Conservation (phyloP, 2,113 vertebrate species). For the Onychostruthus taczanowskii region DNA sequence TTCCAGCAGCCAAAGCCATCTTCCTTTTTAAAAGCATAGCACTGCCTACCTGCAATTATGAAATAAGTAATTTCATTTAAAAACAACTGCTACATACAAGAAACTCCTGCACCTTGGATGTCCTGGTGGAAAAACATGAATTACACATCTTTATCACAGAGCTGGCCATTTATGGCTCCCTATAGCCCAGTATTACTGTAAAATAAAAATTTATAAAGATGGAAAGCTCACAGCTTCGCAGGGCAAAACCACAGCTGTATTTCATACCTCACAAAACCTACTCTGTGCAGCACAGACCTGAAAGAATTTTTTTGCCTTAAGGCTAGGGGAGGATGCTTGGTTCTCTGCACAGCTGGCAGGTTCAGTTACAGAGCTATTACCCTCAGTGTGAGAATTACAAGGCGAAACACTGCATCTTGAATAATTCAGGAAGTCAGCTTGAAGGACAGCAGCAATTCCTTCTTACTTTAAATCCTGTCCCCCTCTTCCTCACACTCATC, state of each 20-base stretch:
- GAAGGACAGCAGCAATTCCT: neutral
- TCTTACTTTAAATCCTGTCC: conserved; percentile 6
- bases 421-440: neutral
- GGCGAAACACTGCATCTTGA: neutral
- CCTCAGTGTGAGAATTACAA: neutral
- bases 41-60: neutral
- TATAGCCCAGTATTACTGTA: neutral
- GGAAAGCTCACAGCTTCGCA: neutral
- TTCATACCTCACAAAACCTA: neutral
- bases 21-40: neutral
- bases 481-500: neutral
- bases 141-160: neutral
- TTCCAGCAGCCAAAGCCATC: neutral
- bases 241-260: neutral
- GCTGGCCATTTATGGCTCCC: neutral
- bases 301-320: neutral
- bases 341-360: neutral
- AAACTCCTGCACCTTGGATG: neutral
- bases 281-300: neutral
- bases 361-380: neutral
- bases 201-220: neutral
- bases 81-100: neutral
- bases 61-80: neutral
- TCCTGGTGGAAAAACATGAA: neutral
- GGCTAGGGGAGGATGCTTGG: neutral